Base-by-base conservation (phyloP, 2,797 vertebrate species). In the Setipinna tenuifilis region DNA sequence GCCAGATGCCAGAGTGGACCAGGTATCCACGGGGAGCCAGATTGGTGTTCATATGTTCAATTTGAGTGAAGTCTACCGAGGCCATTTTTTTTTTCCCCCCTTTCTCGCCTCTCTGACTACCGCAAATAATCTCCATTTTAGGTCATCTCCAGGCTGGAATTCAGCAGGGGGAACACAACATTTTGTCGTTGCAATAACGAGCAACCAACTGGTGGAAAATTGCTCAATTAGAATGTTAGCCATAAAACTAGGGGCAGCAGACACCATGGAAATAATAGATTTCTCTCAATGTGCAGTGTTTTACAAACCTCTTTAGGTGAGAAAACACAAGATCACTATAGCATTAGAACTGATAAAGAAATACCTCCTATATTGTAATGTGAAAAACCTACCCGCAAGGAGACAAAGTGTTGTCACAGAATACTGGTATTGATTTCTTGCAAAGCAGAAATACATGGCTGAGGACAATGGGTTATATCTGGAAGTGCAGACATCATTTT, bases 1-100 rank as follows among this genome's bases (percentile, higher is more conserved):
- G 82, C 84, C 88, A 88, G 88, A 83, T 86, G 86, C 84, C 84
- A 68, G 65, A 16, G 59, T 75, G 57, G 78, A 84, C 71, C 83
- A 86, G 83, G 82, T 80, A 68, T 41, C 71, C 41, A 44, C 71
- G 41, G 31, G 71, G 71, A 78, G 71, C 71, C 71, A 78, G 71
- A 78, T 21, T 78, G 71, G 31, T 19, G 6, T 21, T 41, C 71
- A 21, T 44, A 71, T 71, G 65, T 71, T 28, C 65, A 71, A 35
- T 71, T 71, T 71, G 65, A 71, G 12, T 31, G 12, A 71, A 78
- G 31, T 44, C 68, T 75, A 21, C 31, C 35, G 35, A 19, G 5
- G 50, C 50, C 7, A 62, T 71, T 82, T 44, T 54, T 81, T 84
- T 31, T 50, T 81, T 59, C 62, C 61, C 83, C 9, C 14, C 50